A percentile compares a stretch with the other conserved stretches of the same genome.
These are phyloP conservation scores for Heterotilapia buettikoferi DNA, from an alignment of 2,113 vertebrate genomes.

Conservation along the genomic window DNA sequence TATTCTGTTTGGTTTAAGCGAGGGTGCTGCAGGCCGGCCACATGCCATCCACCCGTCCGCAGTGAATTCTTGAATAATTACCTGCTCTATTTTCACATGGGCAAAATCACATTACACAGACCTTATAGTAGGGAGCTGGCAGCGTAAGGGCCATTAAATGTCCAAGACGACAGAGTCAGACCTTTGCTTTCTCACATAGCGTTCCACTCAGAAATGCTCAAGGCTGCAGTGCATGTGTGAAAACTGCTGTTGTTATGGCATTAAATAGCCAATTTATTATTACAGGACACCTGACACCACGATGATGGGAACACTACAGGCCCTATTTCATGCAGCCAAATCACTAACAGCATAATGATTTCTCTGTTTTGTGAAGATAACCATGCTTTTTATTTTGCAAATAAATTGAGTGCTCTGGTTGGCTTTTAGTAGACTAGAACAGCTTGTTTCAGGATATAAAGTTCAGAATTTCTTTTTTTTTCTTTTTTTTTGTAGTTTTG, in stretches of 20 bases:
- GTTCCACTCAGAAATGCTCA: not conserved
- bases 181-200: not conserved
- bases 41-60: not conserved
- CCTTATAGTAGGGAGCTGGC: not conserved
- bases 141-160: not conserved
- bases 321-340: not conserved
- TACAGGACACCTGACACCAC: not conserved
- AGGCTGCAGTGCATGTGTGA: not conserved
- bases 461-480: not conserved
- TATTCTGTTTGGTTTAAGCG: not conserved
- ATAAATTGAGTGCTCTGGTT: not conserved
- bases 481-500: not conserved
- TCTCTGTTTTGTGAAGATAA: not conserved
- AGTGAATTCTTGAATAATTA: not conserved
- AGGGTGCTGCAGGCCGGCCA: not conserved
- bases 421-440: not conserved
- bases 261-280: not conserved
- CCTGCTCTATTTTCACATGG: not conserved
- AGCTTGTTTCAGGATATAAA: not conserved
- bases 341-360: not conserved
- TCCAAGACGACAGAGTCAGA: not conserved
- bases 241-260: not conserved
- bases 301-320: not conserved
- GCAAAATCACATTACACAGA: not conserved
- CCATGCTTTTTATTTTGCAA: not conserved